Conservation (phyloP, 2,888 invertebrate species). For the Idaea straminata region DNA sequence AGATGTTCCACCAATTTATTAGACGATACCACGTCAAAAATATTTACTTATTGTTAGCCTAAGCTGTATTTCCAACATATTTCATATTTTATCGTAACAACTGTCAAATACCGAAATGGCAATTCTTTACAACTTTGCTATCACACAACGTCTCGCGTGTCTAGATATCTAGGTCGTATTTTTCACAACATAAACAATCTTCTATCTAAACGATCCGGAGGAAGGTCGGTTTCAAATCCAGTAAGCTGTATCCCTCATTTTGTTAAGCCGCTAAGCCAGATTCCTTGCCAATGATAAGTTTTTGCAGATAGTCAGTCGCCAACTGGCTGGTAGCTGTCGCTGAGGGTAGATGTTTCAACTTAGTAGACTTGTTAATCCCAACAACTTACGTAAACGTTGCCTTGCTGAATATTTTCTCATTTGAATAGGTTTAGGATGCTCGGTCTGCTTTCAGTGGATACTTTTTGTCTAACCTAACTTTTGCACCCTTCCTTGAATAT, state of each 20-base stretch:
- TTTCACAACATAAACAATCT: background rate
- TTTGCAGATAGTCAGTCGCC: background rate
- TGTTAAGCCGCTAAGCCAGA: background rate
- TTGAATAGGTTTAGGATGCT: background rate
- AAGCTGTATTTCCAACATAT: no score
- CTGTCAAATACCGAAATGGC: background rate
- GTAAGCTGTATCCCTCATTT: background rate
- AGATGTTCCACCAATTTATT: no score
- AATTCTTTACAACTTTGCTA: background rate
- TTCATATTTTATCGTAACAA: no score
- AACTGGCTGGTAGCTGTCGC: background rate
- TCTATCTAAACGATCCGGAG: background rate
- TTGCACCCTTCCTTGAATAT: no score
- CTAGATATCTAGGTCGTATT: background rate
- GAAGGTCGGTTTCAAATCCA: background rate
- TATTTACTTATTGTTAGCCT: no score
- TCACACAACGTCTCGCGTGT: background rate
- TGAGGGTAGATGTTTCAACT: background rate
- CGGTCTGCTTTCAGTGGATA: no score
- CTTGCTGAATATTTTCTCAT: background rate
- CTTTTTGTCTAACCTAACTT: no score
- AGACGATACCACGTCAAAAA: no score
- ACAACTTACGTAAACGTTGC: background rate
- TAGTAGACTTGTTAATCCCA: background rate
- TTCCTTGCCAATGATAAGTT: background rate